These are phyloP conservation scores for Ammodytes dubius DNA, from an alignment of 2,113 vertebrate genomes.

Conservation along the genomic window DNA sequence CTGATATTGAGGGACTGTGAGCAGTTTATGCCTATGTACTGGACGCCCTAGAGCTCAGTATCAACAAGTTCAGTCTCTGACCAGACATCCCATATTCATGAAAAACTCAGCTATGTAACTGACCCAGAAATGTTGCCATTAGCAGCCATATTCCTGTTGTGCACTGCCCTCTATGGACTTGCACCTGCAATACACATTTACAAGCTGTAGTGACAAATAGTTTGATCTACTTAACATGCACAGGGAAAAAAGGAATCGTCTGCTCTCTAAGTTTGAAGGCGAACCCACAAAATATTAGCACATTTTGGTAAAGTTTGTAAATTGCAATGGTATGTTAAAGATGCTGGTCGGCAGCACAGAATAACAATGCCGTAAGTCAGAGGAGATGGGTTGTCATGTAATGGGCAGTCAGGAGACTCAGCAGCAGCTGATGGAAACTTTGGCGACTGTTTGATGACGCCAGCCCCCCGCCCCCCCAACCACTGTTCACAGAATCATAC, in stretches of 20 bases:
- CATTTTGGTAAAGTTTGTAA: not conserved
- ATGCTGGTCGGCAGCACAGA: not conserved
- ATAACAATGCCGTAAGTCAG: constrained; percentile 53
- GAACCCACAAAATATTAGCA: not conserved
- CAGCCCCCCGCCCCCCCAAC: constrained; percentile 15
- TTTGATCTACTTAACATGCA: not conserved
- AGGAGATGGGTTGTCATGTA: constrained; percentile 52
- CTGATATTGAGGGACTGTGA: not conserved
- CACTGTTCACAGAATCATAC: constrained; percentile 41
- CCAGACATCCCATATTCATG: not conserved
- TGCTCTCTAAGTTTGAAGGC: not conserved
- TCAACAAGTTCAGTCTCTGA: not conserved
- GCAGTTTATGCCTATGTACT: not conserved
- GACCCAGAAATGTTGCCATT: not conserved
- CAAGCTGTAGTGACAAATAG: not conserved
- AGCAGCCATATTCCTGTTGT: not conserved
- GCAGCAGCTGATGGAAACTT: constrained; percentile 76
- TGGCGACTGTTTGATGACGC: constrained; percentile 22
- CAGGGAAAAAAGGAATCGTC: not conserved
- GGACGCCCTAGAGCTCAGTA: not conserved
- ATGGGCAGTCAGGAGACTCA: constrained; percentile 59
- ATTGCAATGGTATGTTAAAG: not conserved
- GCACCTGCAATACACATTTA: constrained; percentile 12
- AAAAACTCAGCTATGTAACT: not conserved
- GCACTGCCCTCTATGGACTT: constrained; percentile 54